Base-by-base conservation (phyloP, 2,888 invertebrate species). In the Drosophila neutralis region DNA sequence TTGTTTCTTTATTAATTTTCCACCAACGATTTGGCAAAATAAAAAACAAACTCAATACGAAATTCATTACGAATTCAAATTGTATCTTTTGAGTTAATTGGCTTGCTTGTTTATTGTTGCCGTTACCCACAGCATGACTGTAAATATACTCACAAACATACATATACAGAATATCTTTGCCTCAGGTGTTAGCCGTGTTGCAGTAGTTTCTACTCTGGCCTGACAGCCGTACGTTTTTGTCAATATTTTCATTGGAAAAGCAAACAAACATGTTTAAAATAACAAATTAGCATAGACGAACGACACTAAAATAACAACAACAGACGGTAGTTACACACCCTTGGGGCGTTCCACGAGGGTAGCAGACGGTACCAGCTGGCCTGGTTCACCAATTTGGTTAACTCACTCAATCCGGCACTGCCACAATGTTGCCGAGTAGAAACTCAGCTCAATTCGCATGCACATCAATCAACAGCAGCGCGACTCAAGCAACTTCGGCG, bases 181-280 rank as follows among this genome's bases (percentile, higher is more conserved):
- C 89, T 87, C 89, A 83, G 83, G 89, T 84, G 87, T 70, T 65
- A 60, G 48, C 29, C 13, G 36, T 57, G 61, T 33, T 75, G 67
- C 66, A 79, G 66, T 75, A 70, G 60, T 75, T 64, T 54, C 61
- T 48, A 57, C 56, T 36, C 36, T 29, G 42, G 58, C 33, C 31
- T 36, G 62, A 1, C 57, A 45, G 51, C 38, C 61, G 58, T 60
- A 66, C 65, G 63, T 76, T 75, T 51, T 64, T 77, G 90, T 86
- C 86, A 90, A 86, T 86, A 86, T 90, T 89, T 89, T 85, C 74
- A 71, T 71, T 78, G 73, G 73, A 70, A 80, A 73, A 72, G 82
- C 80, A 87, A 87, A 88, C 90, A 87, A 90, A 90, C 87, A 87
- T 89, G 89, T 73, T 90, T 90, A 87, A 87, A 87, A 89, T 90